A percentile compares a stretch with the other conserved stretches of the same genome.
These are phyloP conservation scores for Meandrina meandrites DNA, from an alignment of 92 coral and sea anemone species.

Conservation along the genomic window DNA sequence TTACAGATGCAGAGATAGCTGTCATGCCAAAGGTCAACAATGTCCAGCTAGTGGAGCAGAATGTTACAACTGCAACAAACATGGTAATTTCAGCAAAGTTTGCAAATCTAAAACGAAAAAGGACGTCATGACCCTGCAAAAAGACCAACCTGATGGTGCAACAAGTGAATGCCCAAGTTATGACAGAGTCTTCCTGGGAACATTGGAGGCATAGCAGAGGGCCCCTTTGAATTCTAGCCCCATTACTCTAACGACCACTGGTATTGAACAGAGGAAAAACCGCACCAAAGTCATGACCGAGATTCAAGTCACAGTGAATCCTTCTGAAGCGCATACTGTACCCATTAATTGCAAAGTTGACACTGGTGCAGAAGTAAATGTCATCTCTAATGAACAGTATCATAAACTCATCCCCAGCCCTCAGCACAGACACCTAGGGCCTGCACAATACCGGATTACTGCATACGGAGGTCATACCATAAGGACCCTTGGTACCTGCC, in stretches of 20 bases:
- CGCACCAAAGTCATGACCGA: conserved; percentile 59
- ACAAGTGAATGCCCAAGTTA: conserved; percentile 31
- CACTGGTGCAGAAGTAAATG: conserved; percentile 58
- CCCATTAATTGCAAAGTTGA: conserved; percentile 59
- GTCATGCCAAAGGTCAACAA: conserved; percentile 41
- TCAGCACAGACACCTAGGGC: conserved; percentile 39
- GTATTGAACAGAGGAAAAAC: conserved; percentile 18
- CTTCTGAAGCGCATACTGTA: conserved; percentile 37
- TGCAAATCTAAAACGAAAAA: conserved; percentile 33
- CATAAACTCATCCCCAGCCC: conserved; percentile 50
- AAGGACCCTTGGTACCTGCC: conserved; percentile 32
- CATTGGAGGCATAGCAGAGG: conserved; percentile 29
- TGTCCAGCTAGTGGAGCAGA: conserved; percentile 60
- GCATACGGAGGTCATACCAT: conserved; percentile 50
- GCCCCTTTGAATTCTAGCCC: too few relatives aligned
- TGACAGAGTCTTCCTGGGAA: conserved; percentile 48
- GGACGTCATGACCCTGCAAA: conserved; percentile 36
- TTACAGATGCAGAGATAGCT: conserved; percentile 50
- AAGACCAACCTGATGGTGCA: conserved; percentile 23
- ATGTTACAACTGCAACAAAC: conserved; percentile 58
- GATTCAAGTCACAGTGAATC: conserved; percentile 50
- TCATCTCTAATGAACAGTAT: conserved; percentile 50
- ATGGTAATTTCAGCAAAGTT: conserved; percentile 57
- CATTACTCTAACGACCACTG: conserved; percentile 27
- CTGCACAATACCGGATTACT: conserved; percentile 36